These are phyloP conservation scores for Plestiodon gilberti DNA, from an alignment of 2,113 vertebrate species.

Conservation along the genomic window DNA sequence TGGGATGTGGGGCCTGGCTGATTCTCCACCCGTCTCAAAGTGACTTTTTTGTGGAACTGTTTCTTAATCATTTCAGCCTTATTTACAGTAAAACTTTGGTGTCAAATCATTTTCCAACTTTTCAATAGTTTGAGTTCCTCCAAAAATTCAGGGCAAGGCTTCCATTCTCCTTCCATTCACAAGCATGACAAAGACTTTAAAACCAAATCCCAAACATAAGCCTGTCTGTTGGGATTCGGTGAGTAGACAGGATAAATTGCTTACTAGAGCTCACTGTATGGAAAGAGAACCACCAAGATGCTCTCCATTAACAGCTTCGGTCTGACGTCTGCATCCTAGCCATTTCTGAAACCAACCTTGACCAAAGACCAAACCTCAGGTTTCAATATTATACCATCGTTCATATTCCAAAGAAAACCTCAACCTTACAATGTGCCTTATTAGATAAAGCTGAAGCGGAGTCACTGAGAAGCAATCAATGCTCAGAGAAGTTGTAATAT, in stretches of 20 bases:
- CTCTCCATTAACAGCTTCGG: neutral
- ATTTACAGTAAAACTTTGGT: neutral
- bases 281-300: neutral
- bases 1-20: no score
- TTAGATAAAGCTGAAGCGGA: constrained; percentile 3
- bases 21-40: no score
- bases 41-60: no score
- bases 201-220: neutral
- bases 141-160: neutral
- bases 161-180: no score
- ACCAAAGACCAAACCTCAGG: neutral
- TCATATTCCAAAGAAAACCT: neutral
- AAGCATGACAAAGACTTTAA: neutral
- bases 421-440: neutral
- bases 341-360: neutral
- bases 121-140: no score
- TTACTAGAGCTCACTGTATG: neutral
- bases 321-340: neutral
- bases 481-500: neutral
- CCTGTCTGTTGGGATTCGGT: neutral
- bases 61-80: neutral
- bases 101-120: neutral
- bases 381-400: constrained; percentile 2
- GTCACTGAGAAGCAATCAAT: constrained; percentile 1
- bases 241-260: neutral